phyloP scores from a whole-genome alignment of 1,140 invertebrate genomes.

The Lethocerus indicus region DNA sequence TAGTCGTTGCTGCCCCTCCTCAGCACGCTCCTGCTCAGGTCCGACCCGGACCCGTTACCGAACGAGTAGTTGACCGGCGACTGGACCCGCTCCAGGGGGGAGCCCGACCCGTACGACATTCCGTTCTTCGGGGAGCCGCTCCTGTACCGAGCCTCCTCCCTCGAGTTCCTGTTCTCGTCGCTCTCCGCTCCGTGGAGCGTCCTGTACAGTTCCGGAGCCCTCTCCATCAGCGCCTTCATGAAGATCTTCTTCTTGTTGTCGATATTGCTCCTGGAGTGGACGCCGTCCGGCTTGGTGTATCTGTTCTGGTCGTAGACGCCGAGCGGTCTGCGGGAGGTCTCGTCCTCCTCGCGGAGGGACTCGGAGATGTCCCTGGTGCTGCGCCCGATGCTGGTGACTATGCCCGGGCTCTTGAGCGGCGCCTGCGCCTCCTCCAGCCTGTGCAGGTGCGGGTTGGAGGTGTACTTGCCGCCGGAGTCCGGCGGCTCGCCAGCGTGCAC shows the following conservation, averaged over 20 bases:
- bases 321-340: conserved; percentile 15
- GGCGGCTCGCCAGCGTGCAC: conserved; percentile 34
- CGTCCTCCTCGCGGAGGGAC: conserved; percentile 32
- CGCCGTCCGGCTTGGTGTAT: conserved; percentile 30
- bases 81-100: conserved; percentile 14
- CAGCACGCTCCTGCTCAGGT: conserved; percentile 23
- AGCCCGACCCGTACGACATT: conserved; percentile 15
- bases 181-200: conserved; percentile 45
- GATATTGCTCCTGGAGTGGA: conserved; percentile 16
- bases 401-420: conserved; percentile 64
- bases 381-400: conserved; percentile 63
- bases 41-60: conserved; percentile 20
- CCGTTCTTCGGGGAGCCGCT: conserved; percentile 19
- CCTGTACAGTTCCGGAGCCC: conserved; percentile 55
- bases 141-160: conserved; percentile 7
- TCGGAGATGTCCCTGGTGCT: conserved; percentile 49
- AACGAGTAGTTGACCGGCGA: conserved; percentile 12
- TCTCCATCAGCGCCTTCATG: conserved; percentile 46
- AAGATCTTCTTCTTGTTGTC: conserved; percentile 49
- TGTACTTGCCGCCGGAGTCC: conserved; percentile 31
- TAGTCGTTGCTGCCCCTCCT: conserved; percentile 44
- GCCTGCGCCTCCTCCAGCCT: conserved; percentile 44
- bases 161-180: conserved; percentile 19
- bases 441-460: conserved; percentile 56
- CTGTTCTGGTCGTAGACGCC: conserved; percentile 26